Evolutionary conservation across 2,888 invertebrate genomes (phyloP), one percentile per base, ranked within the genome.

Genomic region (Chrysotoxum bicinctum): DNA sequence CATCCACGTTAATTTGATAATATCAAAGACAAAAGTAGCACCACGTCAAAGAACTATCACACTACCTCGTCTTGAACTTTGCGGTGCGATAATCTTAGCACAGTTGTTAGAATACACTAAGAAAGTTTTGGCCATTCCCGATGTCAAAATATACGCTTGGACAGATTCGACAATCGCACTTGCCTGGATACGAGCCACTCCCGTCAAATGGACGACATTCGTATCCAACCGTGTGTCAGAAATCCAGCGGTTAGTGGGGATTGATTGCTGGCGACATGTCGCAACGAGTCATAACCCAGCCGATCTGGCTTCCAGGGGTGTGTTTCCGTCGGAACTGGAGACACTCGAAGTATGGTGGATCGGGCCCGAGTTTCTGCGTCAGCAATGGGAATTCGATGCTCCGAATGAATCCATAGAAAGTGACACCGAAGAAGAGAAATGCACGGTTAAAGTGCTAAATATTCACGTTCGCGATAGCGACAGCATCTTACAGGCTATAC

Each of bases 21-120:
- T 32, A 8, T 32, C 9, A 7, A 32, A 32, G 7, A 1, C 7
- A 2, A 32, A 32, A 2, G 7, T 32, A 2, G 7, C 32, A 32
- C 8, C 52, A 9, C 9, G 60, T 9, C 69, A 52, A 32, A n/a
- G 54, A n/a, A 52, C 30, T 2, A 10, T 50, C 9, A 66, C 74
- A 35, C 26, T 75, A 5, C 74, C 56, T 7, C 70, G 58, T 0
- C 70, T 70, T 19, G 70, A 58, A 45, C 45, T 70, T 7, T 60
- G 60, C 8, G 68, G 37, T 21, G 23, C 40, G 16, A 30, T 54
- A 1, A 1, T 54, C 2, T 1, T 54, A 2, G 32, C 32, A 3
- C 54, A 32, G 4, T 16, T 16, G 10, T 32, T 32, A 9, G 16
- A 54, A 1, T 54, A 32, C 30, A 54, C 32, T 4, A 5, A 30